Evolutionary conservation across 2,888 invertebrate genomes (phyloP), one percentile per base, ranked within the genome.

Genomic region (Trissolcus brochymenae): DNA sequence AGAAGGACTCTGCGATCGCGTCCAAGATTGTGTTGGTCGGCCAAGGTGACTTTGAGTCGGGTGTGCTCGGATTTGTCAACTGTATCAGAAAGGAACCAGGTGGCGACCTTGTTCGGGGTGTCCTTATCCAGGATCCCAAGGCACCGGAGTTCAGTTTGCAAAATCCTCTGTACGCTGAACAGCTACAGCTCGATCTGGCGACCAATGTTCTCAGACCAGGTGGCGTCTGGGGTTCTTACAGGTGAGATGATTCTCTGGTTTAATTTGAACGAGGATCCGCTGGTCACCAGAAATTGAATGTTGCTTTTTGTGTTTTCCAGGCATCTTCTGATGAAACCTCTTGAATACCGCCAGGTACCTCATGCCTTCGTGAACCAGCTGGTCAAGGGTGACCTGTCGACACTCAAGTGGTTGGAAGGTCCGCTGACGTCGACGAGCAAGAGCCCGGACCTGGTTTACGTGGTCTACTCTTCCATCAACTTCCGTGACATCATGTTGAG

Each of bases 401-500:
- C 96, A 1, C 86, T 98, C 50, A 91, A 90, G n/a, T 97, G 96
- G 96, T 89, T 97, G 6, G 94, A 97, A 88, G 95, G 95, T 0
- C 90, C 91, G 0, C 70, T 87, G 83, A 91, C 21, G 53, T 66
- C 81, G 0, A 65, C 43, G 6, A 60, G 49, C 6, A 68, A 81
- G 9, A 29, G 80, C 40, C 71, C 82, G 2, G 74, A 85, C n/a
- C 68, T 91, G 3, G 90, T 92, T 0, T 86, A 92, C 87, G 92
- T 95, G 0, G 92, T 94, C 83, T 96, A 95, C 85, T 90, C 96
- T 0, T 92, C 97, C 0, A 88, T 98, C 13, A 99, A 98, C 90
- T 98, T 98, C 93, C 93, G 96, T 84, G 98, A 98, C 88, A 91
- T 98, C 0, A 98, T 98, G 98, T 91, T 96, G 0, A 96, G 98